These are phyloP conservation scores for Mamestra brassicae DNA, from an alignment of 2,888 invertebrate genomes.

Conservation along the genomic window DNA sequence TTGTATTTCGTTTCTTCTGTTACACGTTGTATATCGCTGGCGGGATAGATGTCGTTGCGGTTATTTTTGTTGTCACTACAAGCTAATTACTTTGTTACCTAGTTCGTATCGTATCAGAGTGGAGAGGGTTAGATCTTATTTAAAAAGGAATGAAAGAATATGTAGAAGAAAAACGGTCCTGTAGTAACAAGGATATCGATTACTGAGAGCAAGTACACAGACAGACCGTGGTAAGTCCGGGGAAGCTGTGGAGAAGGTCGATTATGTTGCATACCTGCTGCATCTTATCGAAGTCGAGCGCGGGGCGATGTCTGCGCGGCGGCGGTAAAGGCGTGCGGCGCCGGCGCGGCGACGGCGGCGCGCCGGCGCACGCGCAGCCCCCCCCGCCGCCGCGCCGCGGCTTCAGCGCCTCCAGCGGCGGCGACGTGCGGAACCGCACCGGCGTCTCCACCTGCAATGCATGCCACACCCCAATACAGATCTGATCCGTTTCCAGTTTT, in stretches of 20 bases:
- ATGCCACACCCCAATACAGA: not conserved
- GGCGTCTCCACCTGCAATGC: constrained; percentile 93
- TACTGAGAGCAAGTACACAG: no score
- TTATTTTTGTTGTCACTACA: no score
- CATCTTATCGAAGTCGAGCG: constrained; percentile 99
- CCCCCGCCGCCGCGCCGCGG: constrained; percentile 88
- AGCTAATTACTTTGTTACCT: not conserved
- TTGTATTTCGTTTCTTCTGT: no score
- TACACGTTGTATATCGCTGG: no score
- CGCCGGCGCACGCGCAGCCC: constrained; percentile 90
- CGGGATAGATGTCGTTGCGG: no score
- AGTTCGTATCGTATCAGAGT: not conserved
- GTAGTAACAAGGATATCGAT: no score
- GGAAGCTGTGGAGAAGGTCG: not conserved
- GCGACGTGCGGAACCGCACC: constrained; percentile 97
- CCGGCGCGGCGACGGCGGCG: constrained; percentile 86
- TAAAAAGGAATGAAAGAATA: no score
- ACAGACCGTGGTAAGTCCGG: not conserved
- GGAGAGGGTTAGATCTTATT: no score
- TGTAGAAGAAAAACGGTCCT: no score
- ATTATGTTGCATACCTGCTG: constrained; percentile 93
- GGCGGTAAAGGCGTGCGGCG: constrained; percentile 85
- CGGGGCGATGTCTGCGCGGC: constrained; percentile 93
- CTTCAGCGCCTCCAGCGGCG: constrained; percentile 97
- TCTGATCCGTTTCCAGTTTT: not conserved